Evolutionary conservation across 2,888 invertebrate species (phyloP), one percentile per base, ranked within the genome.

Genomic region (Stenurella melanura): DNA sequence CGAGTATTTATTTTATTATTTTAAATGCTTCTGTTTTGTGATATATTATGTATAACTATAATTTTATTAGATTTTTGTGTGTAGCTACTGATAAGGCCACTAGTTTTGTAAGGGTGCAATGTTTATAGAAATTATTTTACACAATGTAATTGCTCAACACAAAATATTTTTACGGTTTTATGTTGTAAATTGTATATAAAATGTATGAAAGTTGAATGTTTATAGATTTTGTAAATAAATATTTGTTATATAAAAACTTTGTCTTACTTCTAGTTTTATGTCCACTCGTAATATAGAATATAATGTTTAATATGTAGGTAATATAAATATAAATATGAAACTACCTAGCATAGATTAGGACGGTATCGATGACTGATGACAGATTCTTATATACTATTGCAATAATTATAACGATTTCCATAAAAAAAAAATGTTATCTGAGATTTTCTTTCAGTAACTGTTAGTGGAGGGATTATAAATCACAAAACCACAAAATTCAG

Each of bases 191-290:
- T 82, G 73, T 81, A 79, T 58, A 79, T 80, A 77, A 72, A 42
- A 69, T 73, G 76, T 77, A 80, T 76, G 78, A 69, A 78, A 77
- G 82, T 78, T 83, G 78, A 77, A 78, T 73, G 78, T 81, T 81
- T 77, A 78, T 75, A 78, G 64, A 79, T 79, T 81, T 82, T 82
- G 81, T 81, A 80, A 80, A 82, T 82, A 83, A 81, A 82, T 72
- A 34, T 74, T 80, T 78, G 77, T 79, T 79, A 74, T 79, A 74
- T 70, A 75, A 69, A 34, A 73, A 17, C 42, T 6, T 58, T 42
- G 26, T 58, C 30, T 72, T 38, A 18, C 2, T 21, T 38, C 38
- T 66, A 21, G 6, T 34, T 18, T 10, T 30, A 42, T 5, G 30
- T 4, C 6, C 6, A 2, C 26, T 26, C 4, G 6, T 26, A 6